Evolutionary conservation across 2,797 vertebrate species (phyloP), one percentile per base, ranked within the genome.

Genomic region (Oryzias sinensis): DNA sequence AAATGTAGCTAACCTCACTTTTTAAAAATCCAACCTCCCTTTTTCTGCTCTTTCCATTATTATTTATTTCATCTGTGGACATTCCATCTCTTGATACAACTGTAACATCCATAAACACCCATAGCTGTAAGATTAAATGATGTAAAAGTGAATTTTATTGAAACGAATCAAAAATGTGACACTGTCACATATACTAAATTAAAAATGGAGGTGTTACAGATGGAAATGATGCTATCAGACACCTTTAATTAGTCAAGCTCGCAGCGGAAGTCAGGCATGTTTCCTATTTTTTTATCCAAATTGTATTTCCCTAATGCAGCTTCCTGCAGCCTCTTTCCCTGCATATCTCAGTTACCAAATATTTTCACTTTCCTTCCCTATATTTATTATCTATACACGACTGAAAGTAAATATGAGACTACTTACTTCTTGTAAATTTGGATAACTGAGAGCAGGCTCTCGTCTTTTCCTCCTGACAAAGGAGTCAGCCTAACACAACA

Each of bases 401-500:
- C 45, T 54, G 47, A 56, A 16, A 14, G 0, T 54, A 22, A 27
- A 11, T 13, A 17, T 45, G 18, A 16, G 18, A 56, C 37, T 41
- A 50, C 15, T 59, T 17, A 14, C 29, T 40, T 45, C 44, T 40
- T 54, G 48, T 65, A 50, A 11, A 5, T 61, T 78, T 77, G 76
- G 54, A 51, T 41, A 72, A 70, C 53, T 68, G 66, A 74, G 74
- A 70, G 55, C 52, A 77, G 44, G 46, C 46, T 64, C 48, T 50
- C 53, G 59, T 52, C 27, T 52, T 20, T 45, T 60, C 49, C 53
- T 68, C 69, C 61, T 74, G 65, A 66, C 55, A 62, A 58, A 77
- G 33, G 67, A 79, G 73, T 65, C 80, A 76, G 51, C 58, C 64
- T 78, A 54, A 52, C 65, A 76, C 62, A 40, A 17, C 64, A 68